These are phyloP conservation scores for Camarhynchus parvulus DNA, from an alignment of 2,113 vertebrate species.

Conservation along the genomic window DNA sequence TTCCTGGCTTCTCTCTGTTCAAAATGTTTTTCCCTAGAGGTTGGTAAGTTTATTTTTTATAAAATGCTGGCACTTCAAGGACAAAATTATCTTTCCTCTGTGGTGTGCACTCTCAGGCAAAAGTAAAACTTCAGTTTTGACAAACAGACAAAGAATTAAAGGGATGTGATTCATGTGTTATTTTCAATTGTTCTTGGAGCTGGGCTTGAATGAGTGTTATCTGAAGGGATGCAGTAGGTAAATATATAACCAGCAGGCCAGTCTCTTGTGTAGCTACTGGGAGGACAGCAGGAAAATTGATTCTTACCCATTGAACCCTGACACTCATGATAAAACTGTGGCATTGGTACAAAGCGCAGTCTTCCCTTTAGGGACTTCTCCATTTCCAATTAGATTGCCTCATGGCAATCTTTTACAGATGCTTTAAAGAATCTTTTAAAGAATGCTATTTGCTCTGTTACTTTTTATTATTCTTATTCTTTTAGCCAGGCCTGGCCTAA, in stretches of 20 bases:
- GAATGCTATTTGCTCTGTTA: neutral
- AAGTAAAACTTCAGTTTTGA: neutral
- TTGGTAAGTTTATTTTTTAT: neutral
- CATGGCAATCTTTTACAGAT: neutral
- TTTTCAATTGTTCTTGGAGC: neutral
- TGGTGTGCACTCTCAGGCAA: neutral
- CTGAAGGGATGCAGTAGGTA: neutral
- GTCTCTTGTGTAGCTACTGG: neutral
- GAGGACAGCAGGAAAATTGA: neutral
- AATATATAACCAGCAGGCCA: neutral
- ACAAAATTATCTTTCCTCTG: neutral
- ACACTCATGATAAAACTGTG: neutral
- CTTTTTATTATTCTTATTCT: neutral
- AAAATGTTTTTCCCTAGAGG: neutral
- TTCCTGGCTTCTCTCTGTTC: neutral
- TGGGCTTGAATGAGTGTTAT: neutral
- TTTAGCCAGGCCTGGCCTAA: neutral
- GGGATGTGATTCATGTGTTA: fast-evolving
- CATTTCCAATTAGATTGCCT: neutral
- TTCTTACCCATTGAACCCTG: neutral
- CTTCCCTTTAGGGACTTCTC: neutral
- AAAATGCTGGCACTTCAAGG: neutral
- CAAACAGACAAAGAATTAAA: neutral
- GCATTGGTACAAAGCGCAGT: neutral
- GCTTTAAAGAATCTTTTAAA: neutral